Evolutionary conservation across 2,888 invertebrate species (phyloP).

Genomic region (Hirtodrosophila trivittata): DNA sequence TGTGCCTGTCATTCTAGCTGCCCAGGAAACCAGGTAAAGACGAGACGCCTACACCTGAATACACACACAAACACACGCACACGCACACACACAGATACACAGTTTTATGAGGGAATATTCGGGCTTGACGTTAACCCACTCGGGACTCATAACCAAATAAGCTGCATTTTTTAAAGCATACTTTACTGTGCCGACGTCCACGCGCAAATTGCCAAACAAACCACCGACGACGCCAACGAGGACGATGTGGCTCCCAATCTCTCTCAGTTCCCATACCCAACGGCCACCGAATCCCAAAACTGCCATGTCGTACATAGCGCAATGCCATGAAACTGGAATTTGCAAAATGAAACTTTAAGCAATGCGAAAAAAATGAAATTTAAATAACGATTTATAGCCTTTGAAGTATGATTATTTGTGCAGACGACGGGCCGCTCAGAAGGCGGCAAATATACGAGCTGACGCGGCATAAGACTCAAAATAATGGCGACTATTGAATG

Average conservation of each 20-base stretch:
- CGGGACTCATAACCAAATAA: constrained; percentile 73
- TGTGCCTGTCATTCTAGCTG: constrained; percentile 29
- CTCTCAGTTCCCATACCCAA: not conserved
- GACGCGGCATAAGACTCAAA: constrained; percentile 31
- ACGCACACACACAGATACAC: constrained; percentile 21
- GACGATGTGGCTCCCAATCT: not conserved
- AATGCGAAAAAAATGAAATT: constrained; percentile 72
- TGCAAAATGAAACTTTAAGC: constrained; percentile 69
- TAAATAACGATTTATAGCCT: constrained; percentile 81
- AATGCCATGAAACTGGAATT: constrained; percentile 50
- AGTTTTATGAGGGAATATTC: constrained; percentile 61
- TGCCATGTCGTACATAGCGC: not conserved
- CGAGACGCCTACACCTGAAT: constrained; percentile 26
- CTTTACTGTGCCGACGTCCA: constrained; percentile 42
- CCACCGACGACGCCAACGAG: constrained; percentile 21
- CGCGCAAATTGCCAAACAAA: constrained; percentile 56
- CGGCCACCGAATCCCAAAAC: too few species aligned
- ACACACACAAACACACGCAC: constrained; percentile 21
- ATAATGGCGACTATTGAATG: constrained; percentile 15
- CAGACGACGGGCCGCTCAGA: constrained; percentile 32
- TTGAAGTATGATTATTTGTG: constrained; percentile 76
- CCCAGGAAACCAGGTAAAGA: constrained; percentile 20
- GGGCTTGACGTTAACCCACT: constrained; percentile 54
- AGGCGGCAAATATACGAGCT: constrained; percentile 32
- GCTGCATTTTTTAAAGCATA: constrained; percentile 63